Conservation (phyloP, 2,113 vertebrate genomes). For the Calonectris borealis region DNA sequence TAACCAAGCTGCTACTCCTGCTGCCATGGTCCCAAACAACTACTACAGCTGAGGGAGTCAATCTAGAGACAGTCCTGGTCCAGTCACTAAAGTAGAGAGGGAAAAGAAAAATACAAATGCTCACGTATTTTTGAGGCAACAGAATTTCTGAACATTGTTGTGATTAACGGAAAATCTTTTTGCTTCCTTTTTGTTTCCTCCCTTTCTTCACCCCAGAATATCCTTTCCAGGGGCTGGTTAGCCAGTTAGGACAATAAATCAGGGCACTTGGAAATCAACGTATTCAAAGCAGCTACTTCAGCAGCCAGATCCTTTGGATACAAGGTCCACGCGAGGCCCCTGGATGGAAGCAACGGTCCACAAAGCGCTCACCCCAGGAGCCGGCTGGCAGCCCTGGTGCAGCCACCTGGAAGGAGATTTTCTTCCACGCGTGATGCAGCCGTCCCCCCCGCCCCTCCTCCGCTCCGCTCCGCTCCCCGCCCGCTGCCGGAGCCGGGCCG, state of each 20-base stretch:
- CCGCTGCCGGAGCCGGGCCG: background rate
- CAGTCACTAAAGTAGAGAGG: slow-evolving; percentile 51
- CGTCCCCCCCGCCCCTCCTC: background rate
- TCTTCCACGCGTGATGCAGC: slow-evolving; percentile 7
- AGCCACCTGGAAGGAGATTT: slow-evolving; percentile 14
- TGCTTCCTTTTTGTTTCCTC: background rate
- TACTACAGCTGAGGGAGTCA: slow-evolving; percentile 34
- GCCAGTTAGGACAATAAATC: background rate
- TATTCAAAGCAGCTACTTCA: background rate
- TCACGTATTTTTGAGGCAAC: background rate
- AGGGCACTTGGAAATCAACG: background rate
- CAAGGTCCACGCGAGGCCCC: background rate
- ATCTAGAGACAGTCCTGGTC: slow-evolving; percentile 19
- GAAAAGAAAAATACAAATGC: slow-evolving; percentile 30
- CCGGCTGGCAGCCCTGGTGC: background rate
- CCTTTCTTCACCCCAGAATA: background rate
- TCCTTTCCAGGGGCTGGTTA: background rate
- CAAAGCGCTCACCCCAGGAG: background rate
- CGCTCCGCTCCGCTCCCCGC: background rate
- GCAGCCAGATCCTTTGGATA: background rate
- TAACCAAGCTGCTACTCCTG: slow-evolving; percentile 94
- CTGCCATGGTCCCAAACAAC: slow-evolving; percentile 83
- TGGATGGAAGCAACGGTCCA: background rate
- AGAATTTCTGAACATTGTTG: background rate
- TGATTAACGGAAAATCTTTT: background rate